Percentiles rank a stretch among this genome's conserved stretches.
Evolutionary conservation across 1,140 invertebrate species (phyloP).

Genomic region (Drosophila jambulina): DNA sequence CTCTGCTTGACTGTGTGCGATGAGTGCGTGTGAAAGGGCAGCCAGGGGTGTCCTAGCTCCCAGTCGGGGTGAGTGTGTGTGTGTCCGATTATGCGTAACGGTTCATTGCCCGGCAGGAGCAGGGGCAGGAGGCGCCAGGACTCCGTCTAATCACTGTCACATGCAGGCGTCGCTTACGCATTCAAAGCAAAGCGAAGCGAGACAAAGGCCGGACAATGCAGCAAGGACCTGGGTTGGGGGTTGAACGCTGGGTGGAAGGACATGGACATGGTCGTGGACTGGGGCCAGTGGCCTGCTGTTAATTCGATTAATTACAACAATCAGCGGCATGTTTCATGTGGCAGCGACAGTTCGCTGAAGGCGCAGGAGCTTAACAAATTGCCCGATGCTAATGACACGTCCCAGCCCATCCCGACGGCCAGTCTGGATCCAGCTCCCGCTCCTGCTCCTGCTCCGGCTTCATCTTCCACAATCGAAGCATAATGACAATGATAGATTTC

Average conservation of each 20-base stretch:
- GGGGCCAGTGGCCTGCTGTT: slow-evolving; percentile 68
- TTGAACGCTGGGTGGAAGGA: not conserved
- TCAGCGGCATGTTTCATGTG: slow-evolving; percentile 83
- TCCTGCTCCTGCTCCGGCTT: not conserved
- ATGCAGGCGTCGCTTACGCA: slow-evolving; percentile 78
- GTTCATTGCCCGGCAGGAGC: slow-evolving; percentile 62
- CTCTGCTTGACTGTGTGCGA: not conserved
- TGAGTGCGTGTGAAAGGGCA: not conserved
- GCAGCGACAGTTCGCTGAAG: slow-evolving; percentile 47
- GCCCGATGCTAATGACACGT: slow-evolving; percentile 72
- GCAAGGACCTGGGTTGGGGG: not conserved
- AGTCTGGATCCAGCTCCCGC: not conserved
- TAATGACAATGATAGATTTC: slow-evolving; percentile 85
- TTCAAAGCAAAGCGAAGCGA: slow-evolving; percentile 63
- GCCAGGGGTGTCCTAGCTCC: slow-evolving; percentile 4
- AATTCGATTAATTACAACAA: slow-evolving; percentile 85
- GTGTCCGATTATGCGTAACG: slow-evolving; percentile 67
- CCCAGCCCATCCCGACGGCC: not conserved
- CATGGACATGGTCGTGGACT: not conserved
- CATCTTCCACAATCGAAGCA: slow-evolving; percentile 77
- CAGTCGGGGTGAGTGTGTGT: not conserved
- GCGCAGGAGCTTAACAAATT: slow-evolving; percentile 69
- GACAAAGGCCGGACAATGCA: slow-evolving; percentile 66
- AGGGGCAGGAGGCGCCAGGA: slow-evolving; percentile 44
- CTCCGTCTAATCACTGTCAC: slow-evolving; percentile 84